Conservation (phyloP, 2,888 invertebrate genomes). For the Clivina fossor region DNA sequence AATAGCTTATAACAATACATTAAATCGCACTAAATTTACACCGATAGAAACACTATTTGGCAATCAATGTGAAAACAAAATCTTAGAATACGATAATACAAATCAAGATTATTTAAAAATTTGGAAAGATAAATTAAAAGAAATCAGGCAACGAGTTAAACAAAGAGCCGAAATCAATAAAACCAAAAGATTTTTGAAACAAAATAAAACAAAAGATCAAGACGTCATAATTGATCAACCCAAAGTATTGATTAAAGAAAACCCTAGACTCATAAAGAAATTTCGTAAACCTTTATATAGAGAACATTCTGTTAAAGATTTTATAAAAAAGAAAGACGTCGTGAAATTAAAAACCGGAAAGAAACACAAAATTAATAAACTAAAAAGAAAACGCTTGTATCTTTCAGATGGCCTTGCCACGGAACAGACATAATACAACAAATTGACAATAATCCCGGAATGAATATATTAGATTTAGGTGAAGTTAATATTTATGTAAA, state of each 20-base stretch:
- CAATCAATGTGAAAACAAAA: not conserved
- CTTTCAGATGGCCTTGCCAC: not conserved
- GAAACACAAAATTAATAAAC: constrained; percentile 3
- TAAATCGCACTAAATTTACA: no score
- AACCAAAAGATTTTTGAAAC: not conserved
- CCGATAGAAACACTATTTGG: no score
- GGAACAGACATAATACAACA: not conserved
- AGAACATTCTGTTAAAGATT: not conserved
- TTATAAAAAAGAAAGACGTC: not conserved
- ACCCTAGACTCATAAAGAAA: not conserved
- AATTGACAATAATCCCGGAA: not conserved
- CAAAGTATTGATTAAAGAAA: not conserved
- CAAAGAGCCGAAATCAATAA: not conserved
- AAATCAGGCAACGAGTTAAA: not conserved
- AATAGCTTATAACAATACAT: constrained; percentile 12
- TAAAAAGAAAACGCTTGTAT: constrained; percentile 2
- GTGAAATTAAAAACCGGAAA: not conserved
- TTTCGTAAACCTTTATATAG: not conserved
- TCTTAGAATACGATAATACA: not conserved
- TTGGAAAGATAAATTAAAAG: not conserved
- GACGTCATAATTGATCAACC: not conserved
- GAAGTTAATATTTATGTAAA: not conserved
- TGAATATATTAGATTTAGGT: not conserved
- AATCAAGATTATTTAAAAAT: constrained; percentile 1
- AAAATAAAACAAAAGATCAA: not conserved